Percentiles rank a stretch among this genome's conserved stretches.
Conservation (phyloP, 2,113 vertebrate genomes). For the Chaenocephalus aceratus region DNA sequence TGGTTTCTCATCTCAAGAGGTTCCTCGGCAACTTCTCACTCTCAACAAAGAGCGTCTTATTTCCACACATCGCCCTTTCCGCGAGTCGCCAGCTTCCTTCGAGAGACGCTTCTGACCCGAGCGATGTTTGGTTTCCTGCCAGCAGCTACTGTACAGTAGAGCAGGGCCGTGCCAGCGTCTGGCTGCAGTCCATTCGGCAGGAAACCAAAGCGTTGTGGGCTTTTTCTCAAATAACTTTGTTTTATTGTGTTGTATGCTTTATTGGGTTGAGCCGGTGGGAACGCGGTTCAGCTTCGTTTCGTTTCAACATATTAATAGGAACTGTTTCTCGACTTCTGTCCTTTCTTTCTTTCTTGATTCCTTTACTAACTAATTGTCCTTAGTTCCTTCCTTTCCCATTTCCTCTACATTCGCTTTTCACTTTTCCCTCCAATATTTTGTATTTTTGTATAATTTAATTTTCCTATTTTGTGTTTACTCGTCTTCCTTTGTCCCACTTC, state of each 20-base stretch:
- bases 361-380: too few species aligned
- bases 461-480: too few species aligned
- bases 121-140: conserved; percentile 13
- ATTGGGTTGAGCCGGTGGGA: conserved; percentile 57
- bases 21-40: too few species aligned
- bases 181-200: conserved; percentile 25
- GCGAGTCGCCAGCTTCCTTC: background rate
- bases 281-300: conserved; percentile 18
- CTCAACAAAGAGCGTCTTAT: too few species aligned
- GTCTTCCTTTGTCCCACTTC: too few species aligned
- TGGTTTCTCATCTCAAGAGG: too few species aligned
- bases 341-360: too few species aligned
- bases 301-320: conserved; percentile 26
- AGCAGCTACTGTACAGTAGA: conserved; percentile 24
- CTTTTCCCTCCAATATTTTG: background rate
- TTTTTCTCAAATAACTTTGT: conserved; percentile 22
- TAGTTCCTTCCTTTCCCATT: too few species aligned
- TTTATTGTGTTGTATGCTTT: conserved; percentile 42
- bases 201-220: background rate
- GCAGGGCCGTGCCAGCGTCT: background rate
- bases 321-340: background rate
- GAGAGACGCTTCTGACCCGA: background rate
- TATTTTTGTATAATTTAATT: background rate
- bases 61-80: background rate
- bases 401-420: too few species aligned